Base-by-base conservation (phyloP, 1,140 invertebrate genomes). In the Caenorhabditis inopinata region DNA sequence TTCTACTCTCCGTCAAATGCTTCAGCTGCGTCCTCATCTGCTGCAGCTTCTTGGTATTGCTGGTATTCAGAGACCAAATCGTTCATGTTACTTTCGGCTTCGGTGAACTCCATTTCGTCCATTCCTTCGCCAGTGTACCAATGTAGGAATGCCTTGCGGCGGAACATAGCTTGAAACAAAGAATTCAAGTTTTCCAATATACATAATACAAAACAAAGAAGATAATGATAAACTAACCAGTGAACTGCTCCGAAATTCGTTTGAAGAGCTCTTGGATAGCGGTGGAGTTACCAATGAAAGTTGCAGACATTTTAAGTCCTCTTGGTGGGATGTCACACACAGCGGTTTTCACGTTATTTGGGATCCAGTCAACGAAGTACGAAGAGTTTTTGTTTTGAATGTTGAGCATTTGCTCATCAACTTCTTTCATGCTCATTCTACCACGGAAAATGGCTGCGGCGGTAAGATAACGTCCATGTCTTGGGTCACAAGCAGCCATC, bases 391-490 rank as follows among this genome's bases (percentile, higher is more conserved):
- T 92, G 87, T 91, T 91, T 83, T 92, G 91, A 29, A 92, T 89
- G 82, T 91, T 91, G 68, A 91, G 84, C 91, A 92, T 94, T 84
- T 91, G 90, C 83, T 91, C 90, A 86, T 96, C 91, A 32, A 88
- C 87, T 78, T 89, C 85, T 87, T 92, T 92, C 75, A 92, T 97
- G 46, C 94, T 95, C 95, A 97, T 96, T 77, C 94, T 91, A 23
- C 92, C 95, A 74, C 94, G 92, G 92, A 96, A 97, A 84, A 97
- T 94, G 58, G 94, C 94, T 5, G 95, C 95, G 1, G 96, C 94
- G 0, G 96, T 97, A 16, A 97, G 90, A 89, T 96, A 97, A 32
- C 42, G 46, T 75, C 73, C 73, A 27, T 46, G 73, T 47, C 73
- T 47, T 47, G 73, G 73, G 14, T 75, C 46, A 87, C 95, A 96